Conservation (phyloP, 2,888 invertebrate species). For the Plagodis pulveraria region DNA sequence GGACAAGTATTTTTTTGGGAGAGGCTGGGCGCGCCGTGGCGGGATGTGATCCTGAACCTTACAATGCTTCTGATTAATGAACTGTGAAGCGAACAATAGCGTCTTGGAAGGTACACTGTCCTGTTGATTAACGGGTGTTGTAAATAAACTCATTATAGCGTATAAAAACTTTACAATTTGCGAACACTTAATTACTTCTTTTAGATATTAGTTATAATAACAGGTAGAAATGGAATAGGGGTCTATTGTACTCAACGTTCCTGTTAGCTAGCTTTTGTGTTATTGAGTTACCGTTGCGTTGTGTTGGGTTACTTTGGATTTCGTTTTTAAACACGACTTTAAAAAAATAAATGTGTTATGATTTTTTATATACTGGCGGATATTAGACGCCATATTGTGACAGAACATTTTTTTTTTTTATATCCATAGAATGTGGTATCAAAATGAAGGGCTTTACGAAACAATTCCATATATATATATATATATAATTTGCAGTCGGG, state of each 20-base stretch:
- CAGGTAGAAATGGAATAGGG: not conserved
- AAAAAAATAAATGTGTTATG: too few species aligned
- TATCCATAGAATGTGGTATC: too few species aligned
- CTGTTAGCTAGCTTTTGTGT: not conserved
- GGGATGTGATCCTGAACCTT: slow-evolving; percentile 60
- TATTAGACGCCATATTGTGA: too few species aligned
- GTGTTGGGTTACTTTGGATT: not conserved
- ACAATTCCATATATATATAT: too few species aligned
- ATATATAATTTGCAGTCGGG: too few species aligned
- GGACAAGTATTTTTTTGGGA: slow-evolving; percentile 26
- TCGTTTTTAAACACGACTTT: too few species aligned
- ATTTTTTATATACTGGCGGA: too few species aligned
- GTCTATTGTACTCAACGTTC: not conserved
- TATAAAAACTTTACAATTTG: slow-evolving; percentile 15
- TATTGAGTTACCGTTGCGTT: slow-evolving; percentile 9
- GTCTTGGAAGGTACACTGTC: slow-evolving; percentile 47
- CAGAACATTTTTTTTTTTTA: too few species aligned
- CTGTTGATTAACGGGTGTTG: slow-evolving; percentile 46
- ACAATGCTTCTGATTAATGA: slow-evolving; percentile 76
- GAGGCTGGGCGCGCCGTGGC: slow-evolving; percentile 62
- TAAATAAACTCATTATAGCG: slow-evolving; percentile 33
- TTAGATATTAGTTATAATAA: too few species aligned
- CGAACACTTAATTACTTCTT: slow-evolving; percentile 4
- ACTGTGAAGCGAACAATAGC: slow-evolving; percentile 77
- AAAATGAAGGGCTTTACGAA: too few species aligned